These are phyloP conservation scores for Ctenochaetus hawaiiensis DNA, from an alignment of 2,797 vertebrate species.

Conservation along the genomic window DNA sequence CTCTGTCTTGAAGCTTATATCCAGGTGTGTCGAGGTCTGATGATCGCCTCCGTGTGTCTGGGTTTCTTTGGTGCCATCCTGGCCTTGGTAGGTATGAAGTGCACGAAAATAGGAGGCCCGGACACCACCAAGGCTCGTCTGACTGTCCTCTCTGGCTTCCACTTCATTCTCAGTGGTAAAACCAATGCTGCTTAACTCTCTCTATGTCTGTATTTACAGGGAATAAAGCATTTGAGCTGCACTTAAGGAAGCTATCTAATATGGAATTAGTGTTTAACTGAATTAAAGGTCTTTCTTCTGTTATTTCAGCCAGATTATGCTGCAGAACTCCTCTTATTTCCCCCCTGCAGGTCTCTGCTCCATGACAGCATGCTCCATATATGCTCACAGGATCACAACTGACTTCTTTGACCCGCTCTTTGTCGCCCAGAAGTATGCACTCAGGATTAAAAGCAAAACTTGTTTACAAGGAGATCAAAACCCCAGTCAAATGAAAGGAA, in stretches of 20 bases:
- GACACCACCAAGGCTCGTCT: constrained; percentile 92
- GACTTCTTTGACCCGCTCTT: constrained; percentile 97
- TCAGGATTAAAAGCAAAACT: not conserved
- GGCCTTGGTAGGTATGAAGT: constrained; percentile 96
- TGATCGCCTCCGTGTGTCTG: constrained; percentile 93
- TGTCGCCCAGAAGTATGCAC: constrained; percentile 95
- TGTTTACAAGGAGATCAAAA: constrained; percentile 17
- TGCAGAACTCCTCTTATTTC: constrained; percentile 17
- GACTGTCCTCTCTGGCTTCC: constrained; percentile 89
- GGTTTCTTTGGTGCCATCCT: constrained; percentile 93
- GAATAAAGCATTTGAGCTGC: not conserved
- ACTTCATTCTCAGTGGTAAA: constrained; percentile 94
- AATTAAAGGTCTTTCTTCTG: not conserved
- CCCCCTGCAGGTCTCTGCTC: constrained; percentile 89
- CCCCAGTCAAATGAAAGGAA: constrained; percentile 17
- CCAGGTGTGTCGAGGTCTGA: constrained; percentile 95
- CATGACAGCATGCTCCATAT: constrained; percentile 94
- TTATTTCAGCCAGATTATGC: constrained; percentile 1
- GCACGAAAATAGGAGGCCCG: constrained; percentile 94
- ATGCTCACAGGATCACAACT: constrained; percentile 95
- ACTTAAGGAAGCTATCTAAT: not conserved
- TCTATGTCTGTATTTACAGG: not conserved
- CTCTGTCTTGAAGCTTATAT: constrained; percentile 87
- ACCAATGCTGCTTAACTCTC: no score
- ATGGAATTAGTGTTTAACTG: not conserved